Percentiles rank a stretch among this genome's conserved stretches.
These are phyloP conservation scores for Tetrao urogallus DNA, from an alignment of 2,113 vertebrate genomes.

Conservation along the genomic window DNA sequence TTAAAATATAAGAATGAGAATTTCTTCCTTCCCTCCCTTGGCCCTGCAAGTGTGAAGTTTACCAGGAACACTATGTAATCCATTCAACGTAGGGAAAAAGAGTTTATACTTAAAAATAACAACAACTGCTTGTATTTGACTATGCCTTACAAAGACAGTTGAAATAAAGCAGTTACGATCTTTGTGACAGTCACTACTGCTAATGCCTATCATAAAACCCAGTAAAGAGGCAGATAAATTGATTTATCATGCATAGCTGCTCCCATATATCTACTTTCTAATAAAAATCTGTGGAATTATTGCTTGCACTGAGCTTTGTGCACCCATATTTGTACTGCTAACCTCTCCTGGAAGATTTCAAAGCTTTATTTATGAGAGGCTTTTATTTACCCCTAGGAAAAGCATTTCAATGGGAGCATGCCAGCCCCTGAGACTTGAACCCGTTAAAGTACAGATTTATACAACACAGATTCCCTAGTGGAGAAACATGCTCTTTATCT, in stretches of 20 bases:
- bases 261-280: constrained; percentile 63
- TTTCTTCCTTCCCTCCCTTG: background rate
- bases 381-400: constrained; percentile 44
- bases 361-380: constrained; percentile 38
- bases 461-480: background rate
- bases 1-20: background rate
- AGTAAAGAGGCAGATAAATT: constrained; percentile 61
- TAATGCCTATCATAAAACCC: constrained; percentile 76
- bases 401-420: background rate
- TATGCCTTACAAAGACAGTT: constrained; percentile 49
- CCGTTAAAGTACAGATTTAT: constrained; percentile 33
- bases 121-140: constrained; percentile 37
- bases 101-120: constrained; percentile 42
- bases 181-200: constrained; percentile 69
- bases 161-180: constrained; percentile 76
- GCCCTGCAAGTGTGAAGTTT: background rate
- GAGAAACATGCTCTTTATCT: constrained; percentile 48
- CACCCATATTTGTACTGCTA: constrained; percentile 65
- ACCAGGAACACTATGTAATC: background rate
- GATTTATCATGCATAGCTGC: constrained; percentile 70
- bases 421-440: constrained; percentile 29
- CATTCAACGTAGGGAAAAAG: constrained; percentile 5
- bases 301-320: constrained; percentile 50
- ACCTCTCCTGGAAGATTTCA: constrained; percentile 63
- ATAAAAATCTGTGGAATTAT: constrained; percentile 74